phyloP scores from a whole-genome alignment of 2,113 vertebrate species.

The Craseonycteris thonglongyai region DNA sequence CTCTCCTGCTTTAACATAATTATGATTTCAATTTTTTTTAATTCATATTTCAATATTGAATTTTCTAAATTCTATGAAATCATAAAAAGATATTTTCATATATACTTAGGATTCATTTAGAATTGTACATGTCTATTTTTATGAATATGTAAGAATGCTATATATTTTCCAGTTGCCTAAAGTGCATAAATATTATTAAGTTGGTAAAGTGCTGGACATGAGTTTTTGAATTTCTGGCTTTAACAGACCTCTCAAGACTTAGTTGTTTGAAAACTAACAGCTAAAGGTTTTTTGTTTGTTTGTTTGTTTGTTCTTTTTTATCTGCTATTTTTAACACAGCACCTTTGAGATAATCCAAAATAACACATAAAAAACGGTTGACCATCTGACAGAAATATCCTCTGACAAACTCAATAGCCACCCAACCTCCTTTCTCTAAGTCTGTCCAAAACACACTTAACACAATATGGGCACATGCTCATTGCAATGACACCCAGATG shows the following conservation, averaged over 20 bases:
- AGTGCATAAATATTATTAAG: neutral
- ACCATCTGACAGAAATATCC: neutral
- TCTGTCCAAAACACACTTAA: neutral
- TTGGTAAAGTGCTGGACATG: neutral
- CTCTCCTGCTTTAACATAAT: conserved; percentile 1
- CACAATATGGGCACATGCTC: neutral
- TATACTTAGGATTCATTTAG: neutral
- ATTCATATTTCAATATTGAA: neutral
- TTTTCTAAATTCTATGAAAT: neutral
- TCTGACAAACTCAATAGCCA: neutral
- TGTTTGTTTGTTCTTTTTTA: neutral
- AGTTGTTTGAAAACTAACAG: neutral
- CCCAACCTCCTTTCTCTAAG: neutral
- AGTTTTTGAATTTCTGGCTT: neutral
- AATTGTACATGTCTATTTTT: neutral
- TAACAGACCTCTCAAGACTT: neutral
- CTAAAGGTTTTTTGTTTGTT: neutral
- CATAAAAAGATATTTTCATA: neutral
- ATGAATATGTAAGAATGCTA: neutral
- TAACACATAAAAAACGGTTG: neutral
- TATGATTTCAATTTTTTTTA: neutral
- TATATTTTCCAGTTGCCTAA: neutral
- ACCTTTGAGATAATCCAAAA: neutral
- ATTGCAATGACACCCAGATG: neutral
- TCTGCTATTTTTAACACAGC: neutral